Evolutionary conservation across 2,888 invertebrate genomes (phyloP), one percentile per base, ranked within the genome.

Genomic region (Oscheius sp.): DNA sequence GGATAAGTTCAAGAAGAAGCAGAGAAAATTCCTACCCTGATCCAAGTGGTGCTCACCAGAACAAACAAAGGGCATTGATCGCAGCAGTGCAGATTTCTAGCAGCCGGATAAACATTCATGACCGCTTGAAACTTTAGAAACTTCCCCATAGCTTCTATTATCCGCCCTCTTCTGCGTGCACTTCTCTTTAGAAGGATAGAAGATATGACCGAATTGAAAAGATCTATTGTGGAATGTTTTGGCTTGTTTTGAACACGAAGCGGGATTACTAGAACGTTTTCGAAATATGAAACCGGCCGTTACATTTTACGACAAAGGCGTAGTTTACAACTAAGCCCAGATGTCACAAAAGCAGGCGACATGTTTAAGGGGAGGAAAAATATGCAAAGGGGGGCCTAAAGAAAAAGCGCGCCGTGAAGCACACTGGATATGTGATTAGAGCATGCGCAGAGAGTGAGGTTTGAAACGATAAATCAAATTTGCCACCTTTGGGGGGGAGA

Each of bases 21-120:
- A 63, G 48, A 21, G 68, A 68, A 68, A 42, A 37, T 33, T 37
- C 21, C 55, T 53, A 55, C 68, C 68, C 53, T 51, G 68, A 68
- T 55, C 68, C 68, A 68, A 68, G 68, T 68, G 68, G 68, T 68
- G 68, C 68, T 68, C 68, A 68, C 68, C 68, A 68, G 68, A 68
- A 68, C 68, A 68, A 68, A 68, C 68, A 68, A 68, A 68, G 68
- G 29, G 68, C 55, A 68, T 68, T 68, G 68, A 68, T 68, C 68
- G 68, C 55, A 68, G 68, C 68, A 68, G 68, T 68, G 68, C 68
- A 68, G 68, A 68, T 68, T 53, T 68, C 68, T 29, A 55, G 37
- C 65, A 32, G 35, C 68, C 53, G 55, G 68, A 51, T 68, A 68
- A 68, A 68, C 68, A 68, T 55, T 68, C 55, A 47, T 65, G 65